phyloP scores from a whole-genome alignment of 2,888 invertebrate species.

The Habroteleia sp. region DNA sequence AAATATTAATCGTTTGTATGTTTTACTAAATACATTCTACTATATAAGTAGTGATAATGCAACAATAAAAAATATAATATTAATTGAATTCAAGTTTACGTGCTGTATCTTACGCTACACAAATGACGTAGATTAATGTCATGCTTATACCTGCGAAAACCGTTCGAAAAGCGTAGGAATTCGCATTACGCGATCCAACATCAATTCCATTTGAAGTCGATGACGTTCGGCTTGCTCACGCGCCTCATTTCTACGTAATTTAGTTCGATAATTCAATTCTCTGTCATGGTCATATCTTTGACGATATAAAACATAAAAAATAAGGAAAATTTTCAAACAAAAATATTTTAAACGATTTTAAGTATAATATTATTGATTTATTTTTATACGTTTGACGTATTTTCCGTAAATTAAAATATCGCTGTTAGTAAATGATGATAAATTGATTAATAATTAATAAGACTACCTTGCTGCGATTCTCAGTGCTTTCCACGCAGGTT shows the following conservation, averaged over 20 bases:
- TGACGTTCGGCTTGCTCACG: slow-evolving; percentile 86
- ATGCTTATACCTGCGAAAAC: slow-evolving; percentile 83
- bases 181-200: slow-evolving; percentile 86
- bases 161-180: slow-evolving; percentile 88
- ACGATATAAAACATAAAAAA: slow-evolving; percentile 11
- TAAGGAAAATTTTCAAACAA: slow-evolving; percentile 13
- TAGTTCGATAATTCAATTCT: slow-evolving; percentile 86
- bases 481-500: slow-evolving; percentile 87
- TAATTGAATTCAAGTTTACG: no score
- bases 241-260: slow-evolving; percentile 86
- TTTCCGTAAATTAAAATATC: no score
- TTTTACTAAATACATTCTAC: no score
- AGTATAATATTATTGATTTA: no score
- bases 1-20: no score
- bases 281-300: slow-evolving; percentile 83
- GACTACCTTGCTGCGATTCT: slow-evolving; percentile 78
- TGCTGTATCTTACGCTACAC: no score
- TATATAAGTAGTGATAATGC: no score
- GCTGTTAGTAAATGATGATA: no score
- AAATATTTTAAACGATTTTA: slow-evolving; percentile 3
- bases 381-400: no score
- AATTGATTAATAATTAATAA: not conserved
- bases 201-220: slow-evolving; percentile 87
- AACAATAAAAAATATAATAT: no score
- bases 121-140: no score